These are phyloP conservation scores for Aculops lycopersici DNA, from an alignment of 1,140 invertebrate species.

Conservation along the genomic window DNA sequence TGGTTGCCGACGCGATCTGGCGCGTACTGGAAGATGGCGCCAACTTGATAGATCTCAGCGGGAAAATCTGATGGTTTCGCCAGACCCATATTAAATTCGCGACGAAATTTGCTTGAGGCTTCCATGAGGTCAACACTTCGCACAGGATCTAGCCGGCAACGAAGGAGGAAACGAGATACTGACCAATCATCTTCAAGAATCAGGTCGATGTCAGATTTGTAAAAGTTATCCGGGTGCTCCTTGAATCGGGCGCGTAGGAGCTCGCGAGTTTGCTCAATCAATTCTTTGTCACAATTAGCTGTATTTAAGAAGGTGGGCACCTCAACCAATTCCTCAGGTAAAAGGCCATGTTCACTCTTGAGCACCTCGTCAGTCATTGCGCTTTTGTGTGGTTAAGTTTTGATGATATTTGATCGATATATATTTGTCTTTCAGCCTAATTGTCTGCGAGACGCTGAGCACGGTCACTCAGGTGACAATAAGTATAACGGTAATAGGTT, in stretches of 20 bases:
- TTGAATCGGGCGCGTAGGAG: background rate
- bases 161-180: background rate
- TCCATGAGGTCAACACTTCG: background rate
- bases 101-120: background rate
- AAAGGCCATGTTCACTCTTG: too few relatives aligned
- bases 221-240: background rate
- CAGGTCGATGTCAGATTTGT: background rate
- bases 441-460: too few relatives aligned
- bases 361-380: too few relatives aligned
- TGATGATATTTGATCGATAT: too few relatives aligned
- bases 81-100: background rate
- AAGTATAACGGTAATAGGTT: too few relatives aligned
- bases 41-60: constrained; percentile 5
- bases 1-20: constrained; percentile 1
- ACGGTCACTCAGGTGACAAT: too few relatives aligned
- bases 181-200: background rate
- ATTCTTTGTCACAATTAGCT: background rate
- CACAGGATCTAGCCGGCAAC: background rate
- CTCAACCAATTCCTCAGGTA: background rate
- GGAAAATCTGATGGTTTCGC: constrained; percentile 5
- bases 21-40: constrained; percentile 4
- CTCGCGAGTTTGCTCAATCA: background rate
- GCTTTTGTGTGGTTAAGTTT: too few relatives aligned
- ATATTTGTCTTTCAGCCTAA: too few relatives aligned
- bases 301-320: background rate